Evolutionary conservation across 2,888 invertebrate species (phyloP), one percentile per base, ranked within the genome.

Genomic region (Antheraea assamensis): DNA sequence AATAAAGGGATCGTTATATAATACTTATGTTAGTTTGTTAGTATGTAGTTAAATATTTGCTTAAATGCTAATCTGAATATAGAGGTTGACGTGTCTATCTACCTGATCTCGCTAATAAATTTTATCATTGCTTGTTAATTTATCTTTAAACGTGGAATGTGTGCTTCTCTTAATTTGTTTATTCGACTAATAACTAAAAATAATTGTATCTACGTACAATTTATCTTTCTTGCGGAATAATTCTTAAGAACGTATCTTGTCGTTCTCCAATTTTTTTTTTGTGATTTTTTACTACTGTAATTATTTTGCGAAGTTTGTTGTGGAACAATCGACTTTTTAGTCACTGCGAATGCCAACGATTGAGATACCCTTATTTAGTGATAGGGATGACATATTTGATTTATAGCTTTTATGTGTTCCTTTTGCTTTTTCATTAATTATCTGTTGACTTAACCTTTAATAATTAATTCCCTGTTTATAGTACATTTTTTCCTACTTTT

Each of bases 101-200:
- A 64, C 61, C 21, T 35, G 68, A 68, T 68, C 68, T 68, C 68
- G 19, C 35, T 7, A n/a, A 35, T 68, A 68, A 35, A 68, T 68
- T 68, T 68, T 68, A 68, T 68, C 35, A 68, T 68, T 21, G 21
- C 35, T n/a, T 13, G 35, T n/a, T 35, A 35, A 68, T 68, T 35
- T 68, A 68, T 68, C 68, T 68, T n/a, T 35, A 35, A 68, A n/a
- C 68, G 68, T 31, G 31, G 66, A 30, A 66, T 66, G 31, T 66
- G 5, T 35, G 68, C 3, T n/a, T 21, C 21, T 68, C 31, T 68
- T 66, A 31, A 31, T 15, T 31, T 68, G 68, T 68, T 35, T 35
- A 68, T 68, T 35, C 68, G 35, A 35, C 35, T 64, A 68, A 68
- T 68, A 10, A 35, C 68, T 68, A 68, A 68, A 68, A 35, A 68